Base-by-base conservation (phyloP, 2,888 invertebrate genomes). In the Aporophyla lueneburgensis region DNA sequence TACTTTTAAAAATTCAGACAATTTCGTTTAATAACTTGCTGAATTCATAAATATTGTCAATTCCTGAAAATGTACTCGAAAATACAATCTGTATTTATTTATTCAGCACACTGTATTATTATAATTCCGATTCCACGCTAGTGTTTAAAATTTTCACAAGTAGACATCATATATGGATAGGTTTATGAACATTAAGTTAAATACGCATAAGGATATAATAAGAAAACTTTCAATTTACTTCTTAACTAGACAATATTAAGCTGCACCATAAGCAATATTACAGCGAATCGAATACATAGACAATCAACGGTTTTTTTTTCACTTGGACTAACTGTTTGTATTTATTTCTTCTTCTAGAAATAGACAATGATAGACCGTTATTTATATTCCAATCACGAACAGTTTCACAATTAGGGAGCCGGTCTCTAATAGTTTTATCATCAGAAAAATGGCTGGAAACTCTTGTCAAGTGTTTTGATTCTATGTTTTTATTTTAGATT, bases 211-310 rank as follows among this genome's bases (percentile, higher is more conserved):
- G 40, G 12, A n/a, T 71, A 72, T 49, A 46, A 66, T 72, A 59
- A 54, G 71, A 71, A 74, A 68, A 83, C 61, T 71, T 83, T 79
- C 5, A 83, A 65, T 70, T 68, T 51, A 71, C 3, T 59, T 62
- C 12, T 71, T 58, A 66, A 69, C 51, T 68, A 74, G 46, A 71
- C 46, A 59, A 72, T 46, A 54, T 54, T 61, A 81, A 84, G 73
- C 81, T 74, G 80, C 63, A 71, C 56, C 46, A 24, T 33, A 84
- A 82, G 75, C 75, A 56, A 76, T 69, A 49, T 62, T 83, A 82
- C 75, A 82, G 83, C 81, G 16, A 53, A 71, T 33, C 6, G n/a
- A 61, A 71, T 71, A 68, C 70, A 68, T 53, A 63, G 71, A 59
- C 66, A 33, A 68, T 24, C 12, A 14, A 72, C 21, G 14, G 5